Percentiles rank a stretch among this genome's conserved stretches.
These are phyloP conservation scores for Mizuhopecten yessoensis DNA, from an alignment of 1,140 invertebrate species.

Conservation along the genomic window DNA sequence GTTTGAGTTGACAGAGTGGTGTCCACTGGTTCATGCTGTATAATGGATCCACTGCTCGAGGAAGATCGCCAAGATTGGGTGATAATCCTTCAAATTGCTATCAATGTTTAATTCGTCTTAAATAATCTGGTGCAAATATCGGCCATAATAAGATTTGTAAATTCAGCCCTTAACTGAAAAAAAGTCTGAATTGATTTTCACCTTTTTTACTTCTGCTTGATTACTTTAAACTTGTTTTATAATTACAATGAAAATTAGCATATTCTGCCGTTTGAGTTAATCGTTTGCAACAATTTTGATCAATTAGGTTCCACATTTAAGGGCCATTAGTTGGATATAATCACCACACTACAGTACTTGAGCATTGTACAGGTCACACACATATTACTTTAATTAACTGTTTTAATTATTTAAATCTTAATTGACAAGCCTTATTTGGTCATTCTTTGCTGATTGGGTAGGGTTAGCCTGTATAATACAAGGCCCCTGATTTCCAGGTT, in stretches of 20 bases:
- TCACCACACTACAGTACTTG: neutral
- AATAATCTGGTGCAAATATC: neutral
- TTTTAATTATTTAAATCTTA: constrained; percentile 40
- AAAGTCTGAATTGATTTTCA: constrained; percentile 16
- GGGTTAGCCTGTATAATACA: neutral
- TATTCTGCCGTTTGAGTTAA: constrained; percentile 35
- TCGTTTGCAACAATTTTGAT: constrained; percentile 28
- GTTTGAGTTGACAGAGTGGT: neutral
- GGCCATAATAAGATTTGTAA: neutral
- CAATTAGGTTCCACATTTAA: constrained; percentile 26
- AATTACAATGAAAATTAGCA: constrained; percentile 40
- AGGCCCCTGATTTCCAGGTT: constrained; percentile 1
- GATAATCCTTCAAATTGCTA: neutral
- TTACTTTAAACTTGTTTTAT: constrained; percentile 28
- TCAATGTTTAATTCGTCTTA: constrained; percentile 19
- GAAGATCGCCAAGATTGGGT: neutral
- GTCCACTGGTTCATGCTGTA: neutral
- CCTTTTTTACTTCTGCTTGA: constrained; percentile 18
- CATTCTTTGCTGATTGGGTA: constrained; percentile 32
- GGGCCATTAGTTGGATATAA: neutral
- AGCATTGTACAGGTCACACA: constrained; percentile 6
- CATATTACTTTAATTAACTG: constrained; percentile 39
- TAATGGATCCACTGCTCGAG: no score
- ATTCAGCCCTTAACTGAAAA: neutral
- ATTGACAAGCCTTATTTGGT: constrained; percentile 27